A percentile compares a stretch with the other conserved stretches of the same genome.
phyloP scores from a whole-genome alignment of 2,888 invertebrate genomes.

The Eupithecia tripunctaria region DNA sequence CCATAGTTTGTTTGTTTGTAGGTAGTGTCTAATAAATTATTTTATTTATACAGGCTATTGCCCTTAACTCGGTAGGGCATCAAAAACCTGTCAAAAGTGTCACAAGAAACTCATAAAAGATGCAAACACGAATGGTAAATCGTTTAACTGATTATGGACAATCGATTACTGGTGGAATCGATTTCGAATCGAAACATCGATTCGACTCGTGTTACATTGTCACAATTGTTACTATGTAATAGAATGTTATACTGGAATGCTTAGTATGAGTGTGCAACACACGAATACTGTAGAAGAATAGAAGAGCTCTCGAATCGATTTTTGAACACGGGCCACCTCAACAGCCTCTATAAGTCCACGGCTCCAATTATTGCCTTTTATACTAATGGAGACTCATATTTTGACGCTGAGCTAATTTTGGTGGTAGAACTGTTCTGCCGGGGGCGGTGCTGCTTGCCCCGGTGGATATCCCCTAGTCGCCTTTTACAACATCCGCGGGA shows the following conservation, averaged over 20 bases:
- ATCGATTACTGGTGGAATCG: slow-evolving; percentile 28
- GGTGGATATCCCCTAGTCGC: too few species aligned
- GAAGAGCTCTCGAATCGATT: not conserved
- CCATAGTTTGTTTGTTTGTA: too few species aligned
- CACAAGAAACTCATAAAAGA: slow-evolving; percentile 42
- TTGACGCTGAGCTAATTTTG: too few species aligned
- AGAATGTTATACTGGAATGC: not conserved
- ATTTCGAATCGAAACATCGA: slow-evolving; percentile 37
- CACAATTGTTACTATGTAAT: slow-evolving; percentile 13
- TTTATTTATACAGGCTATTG: not conserved
- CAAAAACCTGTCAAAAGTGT: slow-evolving; percentile 32
- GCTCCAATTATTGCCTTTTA: too few species aligned
- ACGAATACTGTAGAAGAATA: not conserved
- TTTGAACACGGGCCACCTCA: too few species aligned
- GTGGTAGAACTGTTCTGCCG: too few species aligned
- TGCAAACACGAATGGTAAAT: slow-evolving; percentile 38
- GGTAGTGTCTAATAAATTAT: too few species aligned
- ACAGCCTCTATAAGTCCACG: too few species aligned
- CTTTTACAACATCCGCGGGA: too few species aligned
- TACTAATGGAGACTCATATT: too few species aligned
- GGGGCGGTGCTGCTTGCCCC: too few species aligned
- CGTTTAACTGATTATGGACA: slow-evolving; percentile 29
- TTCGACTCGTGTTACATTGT: slow-evolving; percentile 29
- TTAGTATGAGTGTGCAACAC: not conserved
- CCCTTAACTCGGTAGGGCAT: slow-evolving; percentile 11